A percentile compares a stretch with the other conserved stretches of the same genome.
These are phyloP conservation scores for Cordilura impudica DNA, from an alignment of 2,888 invertebrate species.

Conservation along the genomic window DNA sequence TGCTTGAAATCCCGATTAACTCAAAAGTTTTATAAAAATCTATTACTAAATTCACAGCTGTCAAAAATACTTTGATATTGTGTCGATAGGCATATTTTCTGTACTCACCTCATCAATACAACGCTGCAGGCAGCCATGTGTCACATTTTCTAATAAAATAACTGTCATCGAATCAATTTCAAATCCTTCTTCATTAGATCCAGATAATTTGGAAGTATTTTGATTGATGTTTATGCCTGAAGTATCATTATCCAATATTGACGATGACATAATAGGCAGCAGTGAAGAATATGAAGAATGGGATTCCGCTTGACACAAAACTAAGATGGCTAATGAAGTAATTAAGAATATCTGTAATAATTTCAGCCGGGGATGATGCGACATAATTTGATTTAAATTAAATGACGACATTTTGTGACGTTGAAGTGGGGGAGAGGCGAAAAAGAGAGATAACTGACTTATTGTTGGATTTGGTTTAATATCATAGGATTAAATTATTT, in stretches of 20 bases:
- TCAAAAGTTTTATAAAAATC: too few relatives aligned
- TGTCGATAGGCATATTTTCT: too few relatives aligned
- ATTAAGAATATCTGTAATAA: neutral
- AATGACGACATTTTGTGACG: neutral
- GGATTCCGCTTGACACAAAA: neutral
- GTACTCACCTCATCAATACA: conserved; percentile 55
- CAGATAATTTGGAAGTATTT: conserved; percentile 42
- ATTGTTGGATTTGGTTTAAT: neutral
- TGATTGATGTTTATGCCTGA: conserved; percentile 40
- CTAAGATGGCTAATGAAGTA: neutral
- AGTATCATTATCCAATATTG: neutral
- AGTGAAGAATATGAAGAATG: neutral
- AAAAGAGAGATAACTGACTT: neutral
- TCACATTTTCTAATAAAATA: conserved; percentile 45
- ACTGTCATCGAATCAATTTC: conserved; percentile 46
- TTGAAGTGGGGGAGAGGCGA: neutral
- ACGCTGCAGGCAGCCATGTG: conserved; percentile 48
- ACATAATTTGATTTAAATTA: neutral
- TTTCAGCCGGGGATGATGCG: neutral
- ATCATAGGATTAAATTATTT: too few relatives aligned
- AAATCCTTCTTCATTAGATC: conserved; percentile 44
- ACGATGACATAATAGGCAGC: neutral
- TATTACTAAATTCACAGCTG: too few relatives aligned
- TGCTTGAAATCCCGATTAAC: too few relatives aligned
- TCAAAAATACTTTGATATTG: too few relatives aligned